Evolutionary conservation across 2,113 vertebrate species (phyloP).

Genomic region (Sylvietta virens): DNA sequence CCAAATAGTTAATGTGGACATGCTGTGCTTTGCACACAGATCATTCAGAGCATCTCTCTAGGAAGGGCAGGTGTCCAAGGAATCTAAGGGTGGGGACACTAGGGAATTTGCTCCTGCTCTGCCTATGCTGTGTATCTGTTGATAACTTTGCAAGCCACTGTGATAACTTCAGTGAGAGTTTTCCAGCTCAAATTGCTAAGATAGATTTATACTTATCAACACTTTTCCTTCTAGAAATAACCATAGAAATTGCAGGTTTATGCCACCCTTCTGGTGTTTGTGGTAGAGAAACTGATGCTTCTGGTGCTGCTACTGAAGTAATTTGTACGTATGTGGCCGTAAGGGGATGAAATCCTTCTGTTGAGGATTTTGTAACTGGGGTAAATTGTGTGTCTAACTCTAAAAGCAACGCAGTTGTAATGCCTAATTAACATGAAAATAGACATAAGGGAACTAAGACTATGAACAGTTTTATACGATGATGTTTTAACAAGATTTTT

Average conservation of each 20-base stretch:
- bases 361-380: not conserved
- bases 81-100: not conserved
- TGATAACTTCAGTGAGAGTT: not conserved
- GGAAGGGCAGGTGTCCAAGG: not conserved
- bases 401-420: not conserved
- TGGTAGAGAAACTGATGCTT: not conserved
- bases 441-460: not conserved
- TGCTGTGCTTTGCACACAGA: not conserved
- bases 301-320: not conserved
- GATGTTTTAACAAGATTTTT: not conserved
- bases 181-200: not conserved
- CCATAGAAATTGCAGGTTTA: not conserved
- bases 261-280: not conserved
- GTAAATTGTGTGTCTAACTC: not conserved
- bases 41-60: not conserved
- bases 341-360: not conserved
- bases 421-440: not conserved
- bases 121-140: not conserved
- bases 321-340: fast-evolving
- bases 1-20: not conserved
- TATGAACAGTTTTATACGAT: not conserved
- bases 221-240: not conserved
- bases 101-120: not conserved
- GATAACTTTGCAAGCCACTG: not conserved
- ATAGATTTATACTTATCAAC: not conserved